These are phyloP conservation scores for Corydoras maculifer DNA, from an alignment of 2,113 vertebrate species.

Conservation along the genomic window DNA sequence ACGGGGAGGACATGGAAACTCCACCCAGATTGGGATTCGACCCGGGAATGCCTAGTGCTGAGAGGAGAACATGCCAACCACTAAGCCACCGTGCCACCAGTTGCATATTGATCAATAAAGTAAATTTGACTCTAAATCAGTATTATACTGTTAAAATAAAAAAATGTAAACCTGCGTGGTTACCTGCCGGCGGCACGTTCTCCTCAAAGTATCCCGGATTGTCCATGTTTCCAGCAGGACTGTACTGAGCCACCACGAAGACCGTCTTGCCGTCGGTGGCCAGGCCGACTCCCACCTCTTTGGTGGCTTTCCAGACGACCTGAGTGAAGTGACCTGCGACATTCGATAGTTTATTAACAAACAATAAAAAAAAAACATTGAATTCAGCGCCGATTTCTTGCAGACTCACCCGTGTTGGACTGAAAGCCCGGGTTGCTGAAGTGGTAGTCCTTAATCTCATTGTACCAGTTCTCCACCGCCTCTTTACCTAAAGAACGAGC, in stretches of 20 bases:
- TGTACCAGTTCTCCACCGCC: conserved; percentile 45
- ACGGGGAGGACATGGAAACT: too few species aligned
- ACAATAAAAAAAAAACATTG: too few species aligned
- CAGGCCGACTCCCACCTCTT: conserved; percentile 44
- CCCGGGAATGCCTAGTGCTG: too few species aligned
- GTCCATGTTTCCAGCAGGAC: conserved; percentile 38
- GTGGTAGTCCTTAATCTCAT: conserved; percentile 47
- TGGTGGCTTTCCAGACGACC: conserved; percentile 48
- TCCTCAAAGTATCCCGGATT: conserved; percentile 35
- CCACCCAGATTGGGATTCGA: too few species aligned
- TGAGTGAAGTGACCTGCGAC: conserved; percentile 53
- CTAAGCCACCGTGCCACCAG: too few species aligned
- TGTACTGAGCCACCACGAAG: conserved; percentile 45
- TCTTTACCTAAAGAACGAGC: conserved; percentile 35
- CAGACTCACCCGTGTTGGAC: conserved; percentile 34
- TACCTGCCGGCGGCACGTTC: conserved; percentile 42
- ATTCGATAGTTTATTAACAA: background rate
- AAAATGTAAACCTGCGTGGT: background rate
- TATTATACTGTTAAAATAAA: background rate
- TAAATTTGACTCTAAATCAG: too few species aligned
- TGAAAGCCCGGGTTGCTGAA: conserved; percentile 34
- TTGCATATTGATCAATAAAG: too few species aligned
- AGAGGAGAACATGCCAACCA: too few species aligned
- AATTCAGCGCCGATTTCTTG: background rate
- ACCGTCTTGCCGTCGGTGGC: conserved; percentile 40